Evolutionary conservation across 2,888 invertebrate species (phyloP).

Genomic region (Anorthoa munda): DNA sequence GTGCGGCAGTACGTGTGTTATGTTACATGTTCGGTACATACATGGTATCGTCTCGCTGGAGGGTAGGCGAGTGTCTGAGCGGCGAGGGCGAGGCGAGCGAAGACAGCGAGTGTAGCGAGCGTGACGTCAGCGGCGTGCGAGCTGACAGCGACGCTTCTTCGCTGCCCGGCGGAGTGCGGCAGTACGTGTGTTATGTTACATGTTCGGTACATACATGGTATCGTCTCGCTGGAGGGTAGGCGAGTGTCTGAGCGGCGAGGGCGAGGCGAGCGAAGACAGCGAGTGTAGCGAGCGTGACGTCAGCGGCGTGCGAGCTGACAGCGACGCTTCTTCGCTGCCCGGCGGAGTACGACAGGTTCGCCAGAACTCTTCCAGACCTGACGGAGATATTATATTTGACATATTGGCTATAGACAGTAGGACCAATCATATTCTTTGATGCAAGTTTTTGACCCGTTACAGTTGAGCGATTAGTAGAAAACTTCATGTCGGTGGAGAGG

Average conservation of each 20-base stretch:
- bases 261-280: conserved; percentile 85
- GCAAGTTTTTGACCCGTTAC: background rate
- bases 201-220: conserved; percentile 77
- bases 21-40: background rate
- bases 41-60: conserved; percentile 84
- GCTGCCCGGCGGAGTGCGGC: conserved; percentile 88
- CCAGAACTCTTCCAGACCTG: conserved; percentile 89
- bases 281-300: conserved; percentile 88
- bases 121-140: conserved; percentile 84
- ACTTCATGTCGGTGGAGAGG: background rate
- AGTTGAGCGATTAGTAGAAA: no score
- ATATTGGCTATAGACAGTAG: conserved; percentile 18
- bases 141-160: conserved; percentile 86
- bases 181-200: conserved; percentile 73
- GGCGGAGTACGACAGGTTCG: conserved; percentile 89
- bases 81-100: conserved; percentile 80
- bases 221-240: conserved; percentile 86
- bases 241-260: conserved; percentile 77
- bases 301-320: conserved; percentile 86
- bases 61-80: conserved; percentile 80
- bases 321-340: conserved; percentile 87
- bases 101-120: conserved; percentile 84
- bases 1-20: conserved; percentile 69
- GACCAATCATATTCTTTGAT: background rate
- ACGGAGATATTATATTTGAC: conserved; percentile 11